Conservation (phyloP, 2,888 invertebrate species). For the Eugnorisma glareosa region DNA sequence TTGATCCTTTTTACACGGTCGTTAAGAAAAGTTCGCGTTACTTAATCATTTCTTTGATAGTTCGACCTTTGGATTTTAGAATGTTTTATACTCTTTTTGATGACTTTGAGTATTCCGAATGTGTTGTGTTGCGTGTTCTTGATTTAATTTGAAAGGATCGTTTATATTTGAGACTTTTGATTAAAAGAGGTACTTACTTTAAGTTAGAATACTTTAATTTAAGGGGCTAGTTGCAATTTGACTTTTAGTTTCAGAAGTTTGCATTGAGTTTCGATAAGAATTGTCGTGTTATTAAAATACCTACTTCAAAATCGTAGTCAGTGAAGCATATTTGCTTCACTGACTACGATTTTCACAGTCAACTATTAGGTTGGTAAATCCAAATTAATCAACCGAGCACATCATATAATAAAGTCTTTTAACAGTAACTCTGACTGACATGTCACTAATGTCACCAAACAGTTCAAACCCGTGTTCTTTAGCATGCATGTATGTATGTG, state of each 20-base stretch:
- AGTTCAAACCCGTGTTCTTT: slow-evolving; percentile 28
- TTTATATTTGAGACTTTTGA: background rate
- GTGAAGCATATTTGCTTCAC: background rate
- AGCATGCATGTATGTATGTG: slow-evolving; percentile 28
- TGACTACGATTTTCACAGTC: too few species aligned
- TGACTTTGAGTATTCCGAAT: slow-evolving; percentile 19
- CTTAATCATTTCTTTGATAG: slow-evolving; percentile 43
- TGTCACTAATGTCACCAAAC: background rate
- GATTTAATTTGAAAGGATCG: slow-evolving; percentile 18
- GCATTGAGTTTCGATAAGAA: background rate
- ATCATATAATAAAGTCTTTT: slow-evolving; percentile 12
- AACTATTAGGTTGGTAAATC: background rate
- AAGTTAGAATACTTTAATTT: background rate
- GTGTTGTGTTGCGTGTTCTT: slow-evolving; percentile 12
- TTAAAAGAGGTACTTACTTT: background rate
- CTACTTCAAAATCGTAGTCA: background rate
- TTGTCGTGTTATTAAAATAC: background rate
- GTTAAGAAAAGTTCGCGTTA: slow-evolving; percentile 33
- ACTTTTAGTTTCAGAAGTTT: background rate
- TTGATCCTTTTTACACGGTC: slow-evolving; percentile 57
- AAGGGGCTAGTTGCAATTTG: background rate
- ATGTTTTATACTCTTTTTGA: slow-evolving; percentile 27
- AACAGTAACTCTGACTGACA: background rate
- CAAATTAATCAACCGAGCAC: background rate
- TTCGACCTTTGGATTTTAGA: slow-evolving; percentile 15